Evolutionary conservation across 2,797 vertebrate genomes (phyloP), one percentile per base, ranked within the genome.

Genomic region (Eulemur coronatus): DNA sequence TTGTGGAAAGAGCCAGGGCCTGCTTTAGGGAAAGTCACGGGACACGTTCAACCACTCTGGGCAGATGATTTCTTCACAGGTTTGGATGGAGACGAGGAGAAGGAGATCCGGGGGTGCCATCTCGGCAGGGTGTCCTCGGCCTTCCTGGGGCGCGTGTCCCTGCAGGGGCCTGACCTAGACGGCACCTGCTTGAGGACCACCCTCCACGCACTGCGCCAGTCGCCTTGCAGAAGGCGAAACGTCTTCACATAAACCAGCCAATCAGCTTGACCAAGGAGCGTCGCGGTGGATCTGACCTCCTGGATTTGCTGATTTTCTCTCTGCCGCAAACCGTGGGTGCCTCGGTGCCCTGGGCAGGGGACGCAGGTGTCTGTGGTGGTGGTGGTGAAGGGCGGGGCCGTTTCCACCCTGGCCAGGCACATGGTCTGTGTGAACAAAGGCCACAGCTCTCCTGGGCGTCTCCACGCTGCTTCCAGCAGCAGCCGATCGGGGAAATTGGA

Each of bases 51-150:
- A 30, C 18, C 26, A 5, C n/a, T 8, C 17, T 12, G 0, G 15
- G 8, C 10, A 41, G 43, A 55, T 0, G 0, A 0, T 2, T 5
- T 11, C n/a, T 43, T 1, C 1, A 0, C 48, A 38, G 1, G 12
- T 6, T 8, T 28, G 7, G 17, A 57, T 20, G 1, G 41, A 30
- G 22, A 28, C 6, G 26, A 18, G n/a, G 43, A 28, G n/a, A 26
- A 14, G 52, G 18, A 17, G 20, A 35, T 28, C 26, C 2, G 17
- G 17, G 1, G 10, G 12, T 2, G 4, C 12, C 20, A 2, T 22
- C 22, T 0, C 0, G 0, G 13, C 7, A 6, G 22, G 46, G 12
- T 0, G 0, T 1, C 57, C 1, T 0, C 41, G 22, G 17, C 28
- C 18, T 26, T 38, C 41, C 17, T 9, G 5, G 17, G 4, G 8